Percentiles rank a stretch among this genome's conserved stretches.
Conservation (phyloP, 2,797 vertebrate genomes). For the Apogon talboti region DNA sequence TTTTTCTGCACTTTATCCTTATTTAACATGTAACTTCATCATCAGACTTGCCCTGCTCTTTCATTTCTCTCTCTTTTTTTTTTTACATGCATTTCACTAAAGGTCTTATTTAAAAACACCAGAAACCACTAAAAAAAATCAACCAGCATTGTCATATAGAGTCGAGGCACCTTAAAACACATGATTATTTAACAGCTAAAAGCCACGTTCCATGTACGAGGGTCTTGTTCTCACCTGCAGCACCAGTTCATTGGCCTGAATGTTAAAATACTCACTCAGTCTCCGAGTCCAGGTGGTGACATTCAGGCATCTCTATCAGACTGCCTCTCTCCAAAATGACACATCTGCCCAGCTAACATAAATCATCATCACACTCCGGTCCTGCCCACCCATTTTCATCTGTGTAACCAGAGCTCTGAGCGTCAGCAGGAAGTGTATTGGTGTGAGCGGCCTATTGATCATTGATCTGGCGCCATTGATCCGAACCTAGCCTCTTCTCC, state of each 20-base stretch:
- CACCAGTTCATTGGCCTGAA: background rate
- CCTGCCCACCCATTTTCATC: constrained; percentile 79
- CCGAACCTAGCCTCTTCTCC: constrained; percentile 38
- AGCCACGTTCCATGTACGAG: background rate
- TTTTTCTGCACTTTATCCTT: no score
- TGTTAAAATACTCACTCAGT: constrained; percentile 23
- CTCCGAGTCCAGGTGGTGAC: constrained; percentile 57
- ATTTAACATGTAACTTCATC: no score
- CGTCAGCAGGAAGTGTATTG: constrained; percentile 78
- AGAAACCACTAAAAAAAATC: no score
- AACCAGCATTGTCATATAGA: no score
- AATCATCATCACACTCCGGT: constrained; percentile 75
- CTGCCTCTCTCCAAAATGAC: constrained; percentile 65
- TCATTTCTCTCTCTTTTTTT: no score
- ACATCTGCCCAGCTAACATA: constrained; percentile 72
- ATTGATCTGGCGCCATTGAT: constrained; percentile 80
- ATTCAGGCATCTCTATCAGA: constrained; percentile 68
- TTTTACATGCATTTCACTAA: no score
- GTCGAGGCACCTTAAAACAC: background rate
- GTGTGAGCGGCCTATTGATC: constrained; percentile 81
- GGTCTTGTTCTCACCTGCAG: constrained; percentile 3
- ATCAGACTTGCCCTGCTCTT: no score
- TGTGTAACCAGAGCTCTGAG: constrained; percentile 74
- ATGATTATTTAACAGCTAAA: background rate
- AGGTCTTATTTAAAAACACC: no score